Evolutionary conservation across 2,113 vertebrate genomes (phyloP), one percentile per base, ranked within the genome.

Genomic region (Oreochromis spilurus): DNA sequence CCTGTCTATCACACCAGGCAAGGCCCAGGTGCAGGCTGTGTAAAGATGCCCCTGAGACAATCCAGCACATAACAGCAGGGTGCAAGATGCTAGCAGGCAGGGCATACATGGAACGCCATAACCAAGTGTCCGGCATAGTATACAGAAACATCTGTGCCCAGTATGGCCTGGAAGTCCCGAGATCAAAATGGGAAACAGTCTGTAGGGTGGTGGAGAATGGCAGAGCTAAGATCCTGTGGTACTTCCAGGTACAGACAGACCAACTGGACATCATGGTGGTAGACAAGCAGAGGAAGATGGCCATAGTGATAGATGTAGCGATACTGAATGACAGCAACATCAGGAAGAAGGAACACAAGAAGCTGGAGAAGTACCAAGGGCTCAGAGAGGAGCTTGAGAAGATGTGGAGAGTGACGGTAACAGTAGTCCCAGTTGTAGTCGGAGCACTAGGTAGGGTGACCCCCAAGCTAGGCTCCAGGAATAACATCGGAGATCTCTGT

Each of bases 61-160:
- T 57, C 54, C 7, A 57, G 24, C 54, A 57, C 12, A 57, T 57
- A 57, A 57, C 54, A 57, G 24, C 54, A 26, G n/a, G n/a, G n/a
- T 54, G 52, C 10, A 54, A 21, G 53, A 21, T 53, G 9, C 53
- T 0, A 54, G 24, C 13, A 57, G 54, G 54, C 24, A 57, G 0
- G 24, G 7, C 55, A 29, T 58, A 58, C 0, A 0, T 58, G 26
- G 24, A 58, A 58, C 4, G 3, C 13, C 3, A 58, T 31, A 58
- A 62, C 58, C 58, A 34, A 34, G 29, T 34, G 57, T 14, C 57
- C 0, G 2, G 16, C 9, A 34, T 62, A 62, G 2, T 62, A 0
- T 62, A 34, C 58, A 62, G 58, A 0, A 60, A 34, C 29, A 62
- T 0, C 29, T 34, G 29, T 60, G 57, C 26, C 0, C 0, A 60